These are phyloP conservation scores for Lophochroa leadbeateri DNA, from an alignment of 2,113 vertebrate genomes.

Conservation along the genomic window DNA sequence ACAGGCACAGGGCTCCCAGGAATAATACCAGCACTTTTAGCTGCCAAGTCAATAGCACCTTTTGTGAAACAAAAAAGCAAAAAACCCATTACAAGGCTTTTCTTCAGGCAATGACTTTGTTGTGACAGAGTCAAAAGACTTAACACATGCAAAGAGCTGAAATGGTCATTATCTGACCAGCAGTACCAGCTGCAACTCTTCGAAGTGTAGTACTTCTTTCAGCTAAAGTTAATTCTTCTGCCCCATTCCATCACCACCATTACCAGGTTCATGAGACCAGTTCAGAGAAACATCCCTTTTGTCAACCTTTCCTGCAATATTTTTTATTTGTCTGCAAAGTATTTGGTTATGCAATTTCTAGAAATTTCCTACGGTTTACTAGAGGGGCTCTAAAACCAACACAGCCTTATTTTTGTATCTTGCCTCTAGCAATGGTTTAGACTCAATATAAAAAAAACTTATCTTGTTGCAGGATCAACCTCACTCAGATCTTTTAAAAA, in stretches of 20 bases:
- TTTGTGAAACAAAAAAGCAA: not conserved
- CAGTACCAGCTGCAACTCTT: not conserved
- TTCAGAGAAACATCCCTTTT: not conserved
- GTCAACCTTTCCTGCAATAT: not conserved
- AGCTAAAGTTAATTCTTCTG: not conserved
- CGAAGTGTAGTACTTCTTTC: not conserved
- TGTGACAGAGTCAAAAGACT: not conserved
- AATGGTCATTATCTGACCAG: not conserved
- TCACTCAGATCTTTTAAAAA: not conserved
- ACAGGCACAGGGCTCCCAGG: conserved; percentile 85
- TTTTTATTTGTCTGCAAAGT: not conserved
- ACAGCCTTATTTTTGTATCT: not conserved
- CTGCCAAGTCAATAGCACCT: conserved; percentile 95
- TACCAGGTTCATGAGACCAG: not conserved
- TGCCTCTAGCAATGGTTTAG: not conserved
- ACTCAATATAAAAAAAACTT: not conserved
- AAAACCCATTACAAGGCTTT: not conserved
- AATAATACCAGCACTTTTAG: conserved; percentile 95
- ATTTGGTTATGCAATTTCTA: not conserved
- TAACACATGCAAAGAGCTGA: not conserved
- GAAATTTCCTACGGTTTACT: not conserved
- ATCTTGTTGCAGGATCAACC: not conserved
- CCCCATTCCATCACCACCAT: not conserved
- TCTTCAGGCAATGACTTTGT: not conserved
- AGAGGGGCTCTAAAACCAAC: not conserved